These are phyloP conservation scores for Salpingus planirostris DNA, from an alignment of 2,888 invertebrate species.

Conservation along the genomic window DNA sequence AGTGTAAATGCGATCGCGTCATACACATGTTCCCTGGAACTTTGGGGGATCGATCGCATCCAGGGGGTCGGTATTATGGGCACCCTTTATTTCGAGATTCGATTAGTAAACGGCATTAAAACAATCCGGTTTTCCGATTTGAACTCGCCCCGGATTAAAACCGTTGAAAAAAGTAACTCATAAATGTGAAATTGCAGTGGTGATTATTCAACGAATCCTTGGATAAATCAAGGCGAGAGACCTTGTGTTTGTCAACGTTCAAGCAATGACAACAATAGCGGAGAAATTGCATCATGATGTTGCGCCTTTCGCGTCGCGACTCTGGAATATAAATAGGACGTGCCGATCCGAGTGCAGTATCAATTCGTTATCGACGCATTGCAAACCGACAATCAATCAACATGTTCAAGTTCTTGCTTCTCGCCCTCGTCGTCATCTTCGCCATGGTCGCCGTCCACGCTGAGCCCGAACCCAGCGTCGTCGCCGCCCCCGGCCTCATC, in stretches of 20 bases:
- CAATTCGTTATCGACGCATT: neutral
- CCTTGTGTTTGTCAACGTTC: too few species aligned
- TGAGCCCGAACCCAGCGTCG: neutral
- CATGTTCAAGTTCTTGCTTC: neutral
- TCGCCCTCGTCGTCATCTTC: neutral
- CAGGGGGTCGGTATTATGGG: constrained; percentile 16
- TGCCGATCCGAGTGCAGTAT: neutral
- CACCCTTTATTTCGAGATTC: constrained; percentile 42
- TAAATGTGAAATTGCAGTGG: too few species aligned
- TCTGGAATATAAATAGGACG: neutral
- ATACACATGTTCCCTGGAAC: constrained; percentile 28
- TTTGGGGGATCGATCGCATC: constrained; percentile 11
- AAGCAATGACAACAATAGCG: neutral
- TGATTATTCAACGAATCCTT: too few species aligned
- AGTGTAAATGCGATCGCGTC: constrained; percentile 36
- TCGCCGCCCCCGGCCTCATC: neutral
- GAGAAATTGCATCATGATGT: neutral
- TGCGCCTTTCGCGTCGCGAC: neutral
- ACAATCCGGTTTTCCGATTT: constrained; percentile 52
- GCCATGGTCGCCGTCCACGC: neutral
- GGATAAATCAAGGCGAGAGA: too few species aligned
- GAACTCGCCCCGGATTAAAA: too few species aligned
- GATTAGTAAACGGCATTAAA: constrained; percentile 52
- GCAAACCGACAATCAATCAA: neutral
- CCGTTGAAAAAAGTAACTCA: too few species aligned